A percentile compares a stretch with the other conserved stretches of the same genome.
These are phyloP conservation scores for Parasteatoda lunata DNA, from an alignment of 2,888 invertebrate species.

Conservation along the genomic window DNA sequence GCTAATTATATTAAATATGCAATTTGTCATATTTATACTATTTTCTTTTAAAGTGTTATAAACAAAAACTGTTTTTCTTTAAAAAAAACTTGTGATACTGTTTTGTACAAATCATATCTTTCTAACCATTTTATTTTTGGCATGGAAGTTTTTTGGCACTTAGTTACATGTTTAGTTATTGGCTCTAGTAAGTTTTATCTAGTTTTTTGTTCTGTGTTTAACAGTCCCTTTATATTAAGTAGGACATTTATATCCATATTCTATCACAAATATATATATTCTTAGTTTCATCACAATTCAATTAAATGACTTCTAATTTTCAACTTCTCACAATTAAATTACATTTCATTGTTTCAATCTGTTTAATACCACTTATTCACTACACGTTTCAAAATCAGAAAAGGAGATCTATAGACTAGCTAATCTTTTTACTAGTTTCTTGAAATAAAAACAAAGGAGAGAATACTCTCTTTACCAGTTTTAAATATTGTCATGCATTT, in stretches of 20 bases:
- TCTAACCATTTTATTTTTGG: constrained; percentile 36
- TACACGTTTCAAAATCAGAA: background rate
- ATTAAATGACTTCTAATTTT: constrained; percentile 6
- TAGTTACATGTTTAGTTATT: constrained; percentile 43
- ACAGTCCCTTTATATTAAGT: background rate
- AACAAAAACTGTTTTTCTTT: background rate
- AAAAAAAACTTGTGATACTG: background rate
- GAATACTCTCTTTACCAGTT: no score
- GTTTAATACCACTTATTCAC: background rate
- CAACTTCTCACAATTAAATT: background rate
- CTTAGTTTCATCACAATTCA: constrained; percentile 8
- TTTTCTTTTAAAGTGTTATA: background rate
- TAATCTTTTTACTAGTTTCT: background rate
- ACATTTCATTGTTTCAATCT: background rate
- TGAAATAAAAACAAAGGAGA: no score
- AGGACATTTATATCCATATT: background rate
- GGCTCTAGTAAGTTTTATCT: constrained; percentile 24
- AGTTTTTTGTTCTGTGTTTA: constrained; percentile 37
- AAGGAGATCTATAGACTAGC: background rate
- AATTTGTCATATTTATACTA: background rate
- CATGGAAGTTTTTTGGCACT: constrained; percentile 55
- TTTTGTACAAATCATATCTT: constrained; percentile 5
- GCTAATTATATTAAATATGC: background rate
- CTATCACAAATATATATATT: constrained; percentile 30
- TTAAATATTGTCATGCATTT: background rate